Conservation (phyloP, 2,797 vertebrate genomes). For the Strix occidentalis region DNA sequence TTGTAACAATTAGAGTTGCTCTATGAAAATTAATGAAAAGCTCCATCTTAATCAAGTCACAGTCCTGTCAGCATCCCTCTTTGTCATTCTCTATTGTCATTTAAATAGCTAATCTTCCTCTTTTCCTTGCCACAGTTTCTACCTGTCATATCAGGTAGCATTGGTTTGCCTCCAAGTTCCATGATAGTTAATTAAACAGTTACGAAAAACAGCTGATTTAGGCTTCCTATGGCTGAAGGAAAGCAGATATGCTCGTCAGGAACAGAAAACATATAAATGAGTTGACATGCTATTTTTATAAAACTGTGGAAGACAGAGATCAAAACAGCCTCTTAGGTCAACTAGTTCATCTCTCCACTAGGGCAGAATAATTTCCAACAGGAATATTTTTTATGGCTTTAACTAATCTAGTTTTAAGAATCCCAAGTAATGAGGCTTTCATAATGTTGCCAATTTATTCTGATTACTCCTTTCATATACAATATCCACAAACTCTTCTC, state of each 20-base stretch:
- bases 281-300: background rate
- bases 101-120: slow-evolving; percentile 61
- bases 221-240: slow-evolving; percentile 17
- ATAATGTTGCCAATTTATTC: background rate
- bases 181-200: background rate
- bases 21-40: slow-evolving; percentile 70
- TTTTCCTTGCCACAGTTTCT: slow-evolving; percentile 28
- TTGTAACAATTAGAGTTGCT: slow-evolving; percentile 57
- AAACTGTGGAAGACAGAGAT: background rate
- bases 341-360: background rate
- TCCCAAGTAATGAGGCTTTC: background rate
- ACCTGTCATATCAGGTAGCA: background rate
- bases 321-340: background rate
- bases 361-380: background rate
- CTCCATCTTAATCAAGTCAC: slow-evolving; percentile 73
- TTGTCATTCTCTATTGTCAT: slow-evolving; percentile 67
- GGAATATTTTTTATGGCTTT: background rate
- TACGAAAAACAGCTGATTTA: slow-evolving; percentile 6
- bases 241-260: background rate
- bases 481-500: background rate
- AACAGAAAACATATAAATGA: background rate
- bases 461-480: background rate
- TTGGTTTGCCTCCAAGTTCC: slow-evolving; percentile 10
- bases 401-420: background rate
- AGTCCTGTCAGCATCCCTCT: slow-evolving; percentile 69